Evolutionary conservation across 1,140 invertebrate species (phyloP).

Genomic region (Phenacoccus solenopsis): DNA sequence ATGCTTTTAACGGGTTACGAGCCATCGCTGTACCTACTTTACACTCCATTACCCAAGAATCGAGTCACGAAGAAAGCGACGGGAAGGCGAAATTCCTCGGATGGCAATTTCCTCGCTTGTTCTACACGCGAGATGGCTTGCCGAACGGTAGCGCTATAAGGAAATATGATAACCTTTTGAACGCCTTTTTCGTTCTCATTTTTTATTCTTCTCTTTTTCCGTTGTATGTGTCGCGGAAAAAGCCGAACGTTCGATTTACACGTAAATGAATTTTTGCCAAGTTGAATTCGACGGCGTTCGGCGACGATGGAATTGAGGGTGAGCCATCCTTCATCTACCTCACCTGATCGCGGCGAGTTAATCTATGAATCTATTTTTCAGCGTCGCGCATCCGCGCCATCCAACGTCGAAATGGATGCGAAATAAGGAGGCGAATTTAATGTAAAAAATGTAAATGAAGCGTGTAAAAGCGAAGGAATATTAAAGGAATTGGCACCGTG

Average conservation of each 20-base stretch:
- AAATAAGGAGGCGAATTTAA: not conserved
- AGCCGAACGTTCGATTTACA: not conserved
- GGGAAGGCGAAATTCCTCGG: not conserved
- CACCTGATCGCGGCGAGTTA: not conserved
- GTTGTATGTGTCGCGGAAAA: not conserved
- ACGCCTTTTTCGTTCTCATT: not conserved
- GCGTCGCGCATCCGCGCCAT: not conserved
- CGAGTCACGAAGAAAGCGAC: not conserved
- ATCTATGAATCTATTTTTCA: not conserved
- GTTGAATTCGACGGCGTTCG: not conserved
- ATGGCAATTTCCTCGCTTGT: not conserved
- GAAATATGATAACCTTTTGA: slow-evolving; percentile 3
- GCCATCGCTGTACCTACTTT: not conserved
- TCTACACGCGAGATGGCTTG: too few relatives aligned
- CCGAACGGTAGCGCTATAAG: not conserved
- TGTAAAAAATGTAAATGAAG: not conserved
- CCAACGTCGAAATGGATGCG: not conserved
- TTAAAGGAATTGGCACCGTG: too few relatives aligned
- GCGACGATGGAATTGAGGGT: not conserved
- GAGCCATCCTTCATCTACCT: not conserved
- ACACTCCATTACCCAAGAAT: slow-evolving; percentile 1
- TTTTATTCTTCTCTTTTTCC: not conserved
- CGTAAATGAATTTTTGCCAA: not conserved
- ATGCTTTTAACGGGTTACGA: not conserved
- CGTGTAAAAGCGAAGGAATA: not conserved